phyloP scores from a whole-genome alignment of 2,797 vertebrate genomes.

The Cuniculus paca region DNA sequence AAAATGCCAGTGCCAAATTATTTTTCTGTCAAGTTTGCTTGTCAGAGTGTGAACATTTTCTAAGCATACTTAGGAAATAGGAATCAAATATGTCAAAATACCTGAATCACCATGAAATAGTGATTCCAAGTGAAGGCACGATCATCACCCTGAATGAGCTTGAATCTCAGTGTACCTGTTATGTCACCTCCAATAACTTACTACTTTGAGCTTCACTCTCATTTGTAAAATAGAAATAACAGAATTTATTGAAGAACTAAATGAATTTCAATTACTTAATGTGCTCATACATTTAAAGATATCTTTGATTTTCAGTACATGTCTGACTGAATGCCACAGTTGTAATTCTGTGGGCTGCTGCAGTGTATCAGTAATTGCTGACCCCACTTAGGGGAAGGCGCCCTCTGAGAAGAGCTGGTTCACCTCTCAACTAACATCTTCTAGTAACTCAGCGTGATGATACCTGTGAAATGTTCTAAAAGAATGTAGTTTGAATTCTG shows the following conservation, averaged over 20 bases:
- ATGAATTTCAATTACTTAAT: background rate
- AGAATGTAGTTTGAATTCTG: background rate
- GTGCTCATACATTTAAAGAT: background rate
- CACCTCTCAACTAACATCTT: background rate
- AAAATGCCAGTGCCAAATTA: background rate
- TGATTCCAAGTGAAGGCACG: background rate
- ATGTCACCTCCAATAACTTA: background rate
- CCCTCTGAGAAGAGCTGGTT: background rate
- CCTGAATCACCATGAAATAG: background rate
- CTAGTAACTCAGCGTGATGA: background rate
- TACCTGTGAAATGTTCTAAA: background rate
- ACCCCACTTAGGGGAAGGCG: background rate
- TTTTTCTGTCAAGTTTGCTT: conserved; percentile 51
- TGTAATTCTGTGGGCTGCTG: background rate
- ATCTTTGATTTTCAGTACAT: background rate
- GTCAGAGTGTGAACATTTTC: conserved; percentile 27
- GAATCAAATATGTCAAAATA: background rate
- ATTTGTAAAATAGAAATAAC: background rate
- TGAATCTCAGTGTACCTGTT: background rate
- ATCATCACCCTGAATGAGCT: background rate
- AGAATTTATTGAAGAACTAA: background rate
- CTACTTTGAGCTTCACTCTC: background rate
- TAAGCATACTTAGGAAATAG: background rate
- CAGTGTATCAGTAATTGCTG: background rate
- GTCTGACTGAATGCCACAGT: background rate